A percentile compares a stretch with the other conserved stretches of the same genome.
phyloP scores from a whole-genome alignment of 2,113 vertebrate species.

The Entomyzon cyanotis region DNA sequence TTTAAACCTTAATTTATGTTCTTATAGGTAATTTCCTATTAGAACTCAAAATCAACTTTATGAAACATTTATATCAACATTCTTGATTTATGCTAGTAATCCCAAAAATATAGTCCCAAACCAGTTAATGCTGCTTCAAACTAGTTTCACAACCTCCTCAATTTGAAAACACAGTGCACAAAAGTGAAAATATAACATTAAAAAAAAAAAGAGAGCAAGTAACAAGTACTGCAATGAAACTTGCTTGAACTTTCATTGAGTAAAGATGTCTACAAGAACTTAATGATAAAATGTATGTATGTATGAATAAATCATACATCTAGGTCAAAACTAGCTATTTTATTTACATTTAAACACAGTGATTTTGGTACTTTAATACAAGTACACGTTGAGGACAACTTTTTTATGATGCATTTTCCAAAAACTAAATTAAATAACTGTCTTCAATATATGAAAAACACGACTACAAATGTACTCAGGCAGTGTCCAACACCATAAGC shows the following conservation, averaged over 20 bases:
- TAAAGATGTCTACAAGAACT: not conserved
- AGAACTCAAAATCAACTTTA: not conserved
- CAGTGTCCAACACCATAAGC: not conserved
- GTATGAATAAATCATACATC: conserved; percentile 21
- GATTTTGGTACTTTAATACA: not conserved
- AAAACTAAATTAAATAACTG: not conserved
- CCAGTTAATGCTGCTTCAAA: not conserved
- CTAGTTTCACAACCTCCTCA: not conserved
- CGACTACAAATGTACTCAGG: not conserved
- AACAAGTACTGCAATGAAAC: conserved; percentile 21
- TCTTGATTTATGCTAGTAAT: not conserved
- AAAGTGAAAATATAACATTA: not conserved
- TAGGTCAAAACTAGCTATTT: conserved; percentile 3
- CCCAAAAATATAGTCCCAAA: not conserved
- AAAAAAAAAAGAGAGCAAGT: conserved; percentile 6
- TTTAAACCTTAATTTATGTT: not conserved
- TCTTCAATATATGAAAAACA: not conserved
- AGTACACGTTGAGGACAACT: not conserved
- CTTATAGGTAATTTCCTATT: not conserved
- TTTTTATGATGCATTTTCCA: not conserved
- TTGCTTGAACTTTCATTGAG: conserved; percentile 16
- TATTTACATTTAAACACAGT: conserved; percentile 18
- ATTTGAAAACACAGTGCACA: not conserved
- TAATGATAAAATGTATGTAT: too few species aligned
- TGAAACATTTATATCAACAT: not conserved